Evolutionary conservation across 1,140 invertebrate species (phyloP).

Genomic region (Stegodyphus mimosarum): DNA sequence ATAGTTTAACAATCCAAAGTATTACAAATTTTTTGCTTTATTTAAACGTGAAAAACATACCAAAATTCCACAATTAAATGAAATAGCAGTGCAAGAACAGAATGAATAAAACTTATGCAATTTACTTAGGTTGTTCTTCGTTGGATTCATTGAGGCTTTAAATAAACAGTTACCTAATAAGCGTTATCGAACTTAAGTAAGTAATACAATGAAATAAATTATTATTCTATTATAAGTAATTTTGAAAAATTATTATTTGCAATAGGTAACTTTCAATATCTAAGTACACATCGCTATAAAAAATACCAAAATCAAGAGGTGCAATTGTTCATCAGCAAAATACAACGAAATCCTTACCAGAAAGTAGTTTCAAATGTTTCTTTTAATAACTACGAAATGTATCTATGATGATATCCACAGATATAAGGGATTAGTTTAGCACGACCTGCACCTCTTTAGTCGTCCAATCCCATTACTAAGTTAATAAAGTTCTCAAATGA

Average conservation of each 20-base stretch:
- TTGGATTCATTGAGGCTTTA: neutral
- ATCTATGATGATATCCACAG: neutral
- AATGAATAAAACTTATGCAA: neutral
- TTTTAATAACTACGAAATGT: slow-evolving; percentile 17
- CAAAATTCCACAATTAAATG: neutral
- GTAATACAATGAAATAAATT: too few relatives aligned
- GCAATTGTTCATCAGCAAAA: too few relatives aligned
- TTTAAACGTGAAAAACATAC: neutral
- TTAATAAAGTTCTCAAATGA: neutral
- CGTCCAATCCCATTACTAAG: neutral
- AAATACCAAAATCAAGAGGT: too few relatives aligned
- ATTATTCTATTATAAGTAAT: too few relatives aligned
- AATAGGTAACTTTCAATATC: too few relatives aligned
- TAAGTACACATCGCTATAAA: too few relatives aligned
- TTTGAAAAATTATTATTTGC: too few relatives aligned
- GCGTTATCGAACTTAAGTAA: too few relatives aligned
- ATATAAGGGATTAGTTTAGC: slow-evolving; percentile 22
- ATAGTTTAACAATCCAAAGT: too few relatives aligned
- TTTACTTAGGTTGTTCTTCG: neutral
- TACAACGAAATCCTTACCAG: neutral
- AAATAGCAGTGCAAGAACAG: neutral
- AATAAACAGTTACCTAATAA: neutral
- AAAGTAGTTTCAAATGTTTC: slow-evolving; percentile 58
- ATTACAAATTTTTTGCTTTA: too few relatives aligned
- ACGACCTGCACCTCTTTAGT: slow-evolving; percentile 33